Conservation (phyloP, 2,888 invertebrate genomes). For the Pemphredon lugubris region DNA sequence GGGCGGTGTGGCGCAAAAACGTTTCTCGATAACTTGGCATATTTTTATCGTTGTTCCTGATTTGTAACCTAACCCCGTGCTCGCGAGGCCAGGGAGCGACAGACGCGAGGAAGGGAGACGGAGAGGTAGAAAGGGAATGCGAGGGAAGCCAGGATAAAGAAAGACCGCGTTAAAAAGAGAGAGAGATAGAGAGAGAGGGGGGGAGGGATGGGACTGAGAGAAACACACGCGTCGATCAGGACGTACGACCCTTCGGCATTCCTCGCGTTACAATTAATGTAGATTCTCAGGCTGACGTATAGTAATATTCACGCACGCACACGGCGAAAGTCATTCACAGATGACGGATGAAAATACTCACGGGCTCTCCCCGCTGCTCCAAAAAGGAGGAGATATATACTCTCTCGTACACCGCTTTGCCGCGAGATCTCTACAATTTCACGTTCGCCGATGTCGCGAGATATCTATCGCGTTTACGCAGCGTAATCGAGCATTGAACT, state of each 20-base stretch:
- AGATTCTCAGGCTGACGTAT: conserved; percentile 16
- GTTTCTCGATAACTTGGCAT: conserved; percentile 38
- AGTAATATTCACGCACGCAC: conserved; percentile 11
- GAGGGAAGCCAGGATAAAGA: background rate
- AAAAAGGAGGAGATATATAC: background rate
- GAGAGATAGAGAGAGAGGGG: background rate
- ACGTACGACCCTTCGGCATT: conserved; percentile 48
- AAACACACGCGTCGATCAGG: conserved; percentile 35
- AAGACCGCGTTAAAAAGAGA: background rate
- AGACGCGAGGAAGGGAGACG: conserved; percentile 9
- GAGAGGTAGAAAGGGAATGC: conserved; percentile 1
- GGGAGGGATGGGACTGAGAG: conserved; percentile 4
- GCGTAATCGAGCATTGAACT: too few relatives aligned
- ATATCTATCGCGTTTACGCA: too few relatives aligned
- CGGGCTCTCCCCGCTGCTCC: conserved; percentile 16
- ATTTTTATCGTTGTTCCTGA: conserved; percentile 40
- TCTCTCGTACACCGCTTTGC: background rate
- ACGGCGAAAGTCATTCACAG: conserved; percentile 12
- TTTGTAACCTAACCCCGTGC: conserved; percentile 49
- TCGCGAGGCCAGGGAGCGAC: conserved; percentile 33
- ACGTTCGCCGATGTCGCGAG: conserved; percentile 6
- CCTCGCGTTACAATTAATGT: conserved; percentile 40
- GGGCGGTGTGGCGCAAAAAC: background rate
- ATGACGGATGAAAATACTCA: conserved; percentile 44
- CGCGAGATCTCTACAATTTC: conserved; percentile 15